Evolutionary conservation across 2,888 invertebrate species (phyloP), one percentile per base, ranked within the genome.

Genomic region (Zele albiditarsus): DNA sequence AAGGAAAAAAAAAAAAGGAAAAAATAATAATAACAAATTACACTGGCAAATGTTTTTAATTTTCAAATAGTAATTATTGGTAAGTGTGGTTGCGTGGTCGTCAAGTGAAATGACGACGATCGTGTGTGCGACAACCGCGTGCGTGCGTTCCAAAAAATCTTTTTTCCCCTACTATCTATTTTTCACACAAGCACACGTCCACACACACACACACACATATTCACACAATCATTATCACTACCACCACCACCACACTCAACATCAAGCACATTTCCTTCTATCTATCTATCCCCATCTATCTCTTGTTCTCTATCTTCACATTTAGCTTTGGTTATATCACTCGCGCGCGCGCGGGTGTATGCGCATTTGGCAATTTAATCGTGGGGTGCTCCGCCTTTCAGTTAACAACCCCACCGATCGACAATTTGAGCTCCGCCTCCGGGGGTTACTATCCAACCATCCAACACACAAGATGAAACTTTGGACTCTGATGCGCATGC

Each of bases 51-150:
- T n/a, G n/a, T 46, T n/a, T 16, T 16, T 46, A 38, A 38, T 12
- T 12, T 38, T 38, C 38, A 12, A 38, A 38, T 38, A 4, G 53
- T 16, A 20, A n/a, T 20, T 53, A 23, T 20, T 33, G 5, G 49
- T 68, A 20, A 66, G 67, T n/a, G n/a, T n/a, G n/a, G n/a, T 83
- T 82, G 81, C 82, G 84, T 83, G 81, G 82, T 81, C 82, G 82
- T 83, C 82, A 84, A 86, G 84, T 86, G 86, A 84, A 79, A 81
- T 79, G 53, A 79, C 73, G 73, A 75, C 71, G 77, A 76, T 78
- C 76, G 72, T 67, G 65, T 71, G 77, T 70, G 75, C 70, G 71
- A 60, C 69, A 70, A 78, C 74, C 75, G 75, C 68, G 75, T 57
- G 71, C 73, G 77, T 76, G 60, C 65, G 70, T 71, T 27, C 74